These are phyloP conservation scores for Lasioglossum leucozonium DNA, from an alignment of 2,888 invertebrate genomes.

Conservation along the genomic window DNA sequence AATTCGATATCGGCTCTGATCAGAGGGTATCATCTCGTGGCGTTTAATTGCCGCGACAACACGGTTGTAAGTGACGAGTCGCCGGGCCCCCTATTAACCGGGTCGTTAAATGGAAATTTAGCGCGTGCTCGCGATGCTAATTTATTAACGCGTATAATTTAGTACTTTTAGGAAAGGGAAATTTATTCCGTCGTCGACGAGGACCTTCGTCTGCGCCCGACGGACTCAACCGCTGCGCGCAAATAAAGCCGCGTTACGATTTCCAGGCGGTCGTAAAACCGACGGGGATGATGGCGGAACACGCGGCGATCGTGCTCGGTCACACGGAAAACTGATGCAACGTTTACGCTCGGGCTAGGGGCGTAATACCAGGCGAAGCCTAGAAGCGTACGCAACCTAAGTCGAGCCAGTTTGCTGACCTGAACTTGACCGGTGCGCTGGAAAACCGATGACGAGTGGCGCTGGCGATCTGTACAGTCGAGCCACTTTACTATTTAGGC, in stretches of 20 bases:
- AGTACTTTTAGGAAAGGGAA: constrained; percentile 17
- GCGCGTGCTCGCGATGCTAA: constrained; percentile 50
- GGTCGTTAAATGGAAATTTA: constrained; percentile 48
- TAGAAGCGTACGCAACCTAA: neutral
- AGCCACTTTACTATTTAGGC: neutral
- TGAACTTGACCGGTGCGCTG: neutral
- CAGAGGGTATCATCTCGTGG: constrained; percentile 7
- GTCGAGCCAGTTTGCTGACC: neutral
- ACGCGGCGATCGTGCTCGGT: constrained; percentile 3
- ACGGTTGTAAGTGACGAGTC: constrained; percentile 31
- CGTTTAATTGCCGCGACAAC: constrained; percentile 40
- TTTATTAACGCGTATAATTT: constrained; percentile 47
- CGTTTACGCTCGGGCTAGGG: neutral
- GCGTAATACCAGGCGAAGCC: neutral
- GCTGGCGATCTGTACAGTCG: neutral
- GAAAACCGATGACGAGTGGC: neutral
- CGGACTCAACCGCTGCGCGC: constrained; percentile 13
- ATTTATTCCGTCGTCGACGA: constrained; percentile 36
- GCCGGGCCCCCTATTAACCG: constrained; percentile 32
- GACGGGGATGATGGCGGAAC: neutral
- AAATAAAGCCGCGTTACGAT: constrained; percentile 17
- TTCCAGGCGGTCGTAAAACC: neutral
- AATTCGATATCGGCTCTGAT: constrained; percentile 8
- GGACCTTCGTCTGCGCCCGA: constrained; percentile 17
- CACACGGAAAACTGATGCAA: constrained; percentile 19